Evolutionary conservation across 2,888 invertebrate genomes (phyloP).

Genomic region (Itoplectis maculator): DNA sequence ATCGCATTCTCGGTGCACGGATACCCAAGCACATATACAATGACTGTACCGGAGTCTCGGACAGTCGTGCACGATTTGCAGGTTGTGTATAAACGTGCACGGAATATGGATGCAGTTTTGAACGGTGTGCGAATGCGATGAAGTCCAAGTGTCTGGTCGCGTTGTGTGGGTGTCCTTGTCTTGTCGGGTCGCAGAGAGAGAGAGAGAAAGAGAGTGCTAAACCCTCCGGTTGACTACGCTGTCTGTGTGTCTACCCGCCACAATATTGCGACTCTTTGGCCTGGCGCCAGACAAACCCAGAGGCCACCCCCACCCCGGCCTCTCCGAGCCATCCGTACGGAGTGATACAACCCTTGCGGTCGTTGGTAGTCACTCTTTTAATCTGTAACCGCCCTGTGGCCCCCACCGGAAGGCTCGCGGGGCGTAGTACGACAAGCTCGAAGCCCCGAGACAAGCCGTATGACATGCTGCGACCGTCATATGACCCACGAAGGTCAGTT

Average conservation of each 20-base stretch:
- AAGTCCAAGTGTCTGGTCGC: neutral
- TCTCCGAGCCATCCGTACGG: conserved; percentile 15
- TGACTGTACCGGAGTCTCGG: neutral
- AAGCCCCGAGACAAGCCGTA: too few relatives aligned
- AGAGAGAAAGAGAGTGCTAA: neutral
- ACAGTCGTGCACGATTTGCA: neutral
- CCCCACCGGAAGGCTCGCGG: too few relatives aligned
- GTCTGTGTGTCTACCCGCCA: conserved; percentile 34
- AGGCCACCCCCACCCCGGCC: neutral
- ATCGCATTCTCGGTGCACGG: conserved; percentile 41
- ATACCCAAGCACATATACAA: conserved; percentile 31
- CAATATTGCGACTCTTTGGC: conserved; percentile 62
- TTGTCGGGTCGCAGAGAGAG: conserved; percentile 21
- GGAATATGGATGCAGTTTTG: neutral
- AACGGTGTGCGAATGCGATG: neutral
- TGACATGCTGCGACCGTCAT: too few relatives aligned
- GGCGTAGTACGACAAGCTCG: too few relatives aligned
- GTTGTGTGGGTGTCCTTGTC: conserved; percentile 41
- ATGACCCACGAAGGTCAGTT: too few relatives aligned
- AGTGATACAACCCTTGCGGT: conserved; percentile 45
- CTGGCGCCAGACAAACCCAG: conserved; percentile 46
- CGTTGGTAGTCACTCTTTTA: conserved; percentile 52
- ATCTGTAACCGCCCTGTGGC: conserved; percentile 49
- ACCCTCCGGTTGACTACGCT: conserved; percentile 34
- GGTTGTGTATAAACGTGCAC: neutral